Conservation (phyloP, 2,113 vertebrate genomes). For the Myrmecobius fasciatus region DNA sequence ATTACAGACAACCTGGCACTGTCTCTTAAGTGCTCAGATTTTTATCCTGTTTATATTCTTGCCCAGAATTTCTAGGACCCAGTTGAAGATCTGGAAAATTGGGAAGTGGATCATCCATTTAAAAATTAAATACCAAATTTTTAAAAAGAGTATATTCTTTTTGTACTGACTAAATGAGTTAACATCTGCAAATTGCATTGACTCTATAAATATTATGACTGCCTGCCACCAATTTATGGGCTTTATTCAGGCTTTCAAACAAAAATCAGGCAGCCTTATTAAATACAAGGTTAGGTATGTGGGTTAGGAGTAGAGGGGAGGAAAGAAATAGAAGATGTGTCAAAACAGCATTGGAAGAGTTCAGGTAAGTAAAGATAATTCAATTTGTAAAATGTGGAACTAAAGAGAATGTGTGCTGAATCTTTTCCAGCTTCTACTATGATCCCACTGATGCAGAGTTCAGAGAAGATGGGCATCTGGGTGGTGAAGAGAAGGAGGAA, state of each 20-base stretch:
- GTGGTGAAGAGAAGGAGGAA: conserved; percentile 17
- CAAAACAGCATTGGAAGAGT: conserved; percentile 23
- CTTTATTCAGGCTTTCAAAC: neutral
- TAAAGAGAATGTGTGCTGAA: conserved; percentile 14
- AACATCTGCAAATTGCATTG: neutral
- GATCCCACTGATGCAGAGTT: conserved; percentile 7
- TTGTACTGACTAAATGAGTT: neutral
- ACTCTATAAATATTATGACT: neutral
- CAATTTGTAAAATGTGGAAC: conserved; percentile 20
- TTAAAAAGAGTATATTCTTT: neutral
- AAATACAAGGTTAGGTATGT: conserved; percentile 20
- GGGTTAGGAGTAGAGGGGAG: conserved; percentile 8
- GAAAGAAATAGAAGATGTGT: neutral
- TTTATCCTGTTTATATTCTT: conserved; percentile 40
- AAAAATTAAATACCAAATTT: conserved; percentile 11
- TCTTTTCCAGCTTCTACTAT: conserved; percentile 18
- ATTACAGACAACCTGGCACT: neutral
- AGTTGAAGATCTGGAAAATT: conserved; percentile 38
- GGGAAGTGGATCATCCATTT: conserved; percentile 35
- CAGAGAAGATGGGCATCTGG: conserved; percentile 40
- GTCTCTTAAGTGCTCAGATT: conserved; percentile 4
- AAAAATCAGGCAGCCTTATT: conserved; percentile 32
- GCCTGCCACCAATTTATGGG: neutral
- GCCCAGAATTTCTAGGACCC: conserved; percentile 36
- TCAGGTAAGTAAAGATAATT: conserved; percentile 1